Evolutionary conservation across 2,888 invertebrate species (phyloP), one percentile per base, ranked within the genome.

Genomic region (Oxycera nigricornis): DNA sequence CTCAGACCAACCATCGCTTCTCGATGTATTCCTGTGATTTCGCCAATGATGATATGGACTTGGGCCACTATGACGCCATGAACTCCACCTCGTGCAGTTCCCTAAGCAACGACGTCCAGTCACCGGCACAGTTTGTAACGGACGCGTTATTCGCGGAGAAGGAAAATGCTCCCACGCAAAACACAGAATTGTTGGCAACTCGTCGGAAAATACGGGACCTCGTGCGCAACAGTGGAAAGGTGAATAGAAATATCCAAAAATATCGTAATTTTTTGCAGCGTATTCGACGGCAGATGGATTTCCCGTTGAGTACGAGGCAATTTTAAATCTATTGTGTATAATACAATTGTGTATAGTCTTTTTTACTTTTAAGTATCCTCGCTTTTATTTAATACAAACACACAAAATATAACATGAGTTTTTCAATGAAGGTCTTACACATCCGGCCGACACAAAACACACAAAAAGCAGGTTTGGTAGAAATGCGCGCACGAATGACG

Each of bases 21-120:
- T 89, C 90, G 7, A 90, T 90, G 88, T 90, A 90, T 79, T 88
- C 88, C 78, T 90, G 90, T 79, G 89, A 89, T 9, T 85, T 89
- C 0, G 87, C 76, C 4, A 52, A 20, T 46, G 76, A 76, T 17
- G 76, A 75, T 30, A 35, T 28, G 26, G 73, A 65, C 7, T 35
- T 73, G 24, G 68, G 59, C 4, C 46, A 62, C 20, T 50, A 14
- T 3, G 57, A 55, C 28, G 39, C 17, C 2, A 31, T 50, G 20
- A 73, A 59, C 26, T 73, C 73, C n/a, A 73, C 50, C 31, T 65
- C 50, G 1, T 65, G 73, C 39, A 73, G 73, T 30, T 73, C 73
- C 2, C 35, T 73, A 14, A 73, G 65, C 20, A 50, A 67, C 35
- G 65, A 73, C 17, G 9, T 46, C 1, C 22, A 65, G 14, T 24